Base-by-base conservation (phyloP, 1,140 invertebrate species). In the Helicoverpa zea region DNA sequence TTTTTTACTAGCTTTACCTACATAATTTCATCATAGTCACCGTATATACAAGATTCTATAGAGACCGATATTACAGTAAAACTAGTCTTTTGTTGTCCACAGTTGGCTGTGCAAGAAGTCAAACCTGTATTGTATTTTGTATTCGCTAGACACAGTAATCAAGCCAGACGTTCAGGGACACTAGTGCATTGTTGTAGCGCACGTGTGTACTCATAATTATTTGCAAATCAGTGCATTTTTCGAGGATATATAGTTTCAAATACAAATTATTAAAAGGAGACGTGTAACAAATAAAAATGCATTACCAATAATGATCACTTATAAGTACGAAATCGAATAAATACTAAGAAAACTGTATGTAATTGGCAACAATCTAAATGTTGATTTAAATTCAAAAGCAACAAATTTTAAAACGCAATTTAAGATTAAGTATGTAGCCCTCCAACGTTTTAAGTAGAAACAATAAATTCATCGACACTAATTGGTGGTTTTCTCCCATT, bases 391-490 rank as follows among this genome's bases (percentile, higher is more conserved):
- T 89, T 83, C 86, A 80, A 87, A 86, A 80, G 86, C 83, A 89
- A 89, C 87, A 88, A 87, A 88, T 88, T 90, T 90, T 86, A 94
- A 93, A 93, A 89, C 84, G 87, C 88, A 91, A 92, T 92, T 89
- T 89, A 90, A 92, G 92, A 94, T 94, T 92, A 92, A 92, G 89
- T 89, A 90, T 85, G 86, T 84, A 89, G 91, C 90, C 92, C 93
- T 94, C 92, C 93, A 91, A 94, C 92, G 91, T 92, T 93, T 94
- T 94, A 94, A 94, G 92, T 92, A 92, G 92, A 94, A 94, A 94
- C 93, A 94, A 94, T 94, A 94, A 94, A 94, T 94, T 94, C 92
- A 94, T 94, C 93, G 93, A 93, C 93, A 94, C 93, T 94, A 94
- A 94, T 94, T 94, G 93, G 93, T 94, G 92, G 93, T 94, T 94